phyloP scores from a whole-genome alignment of 2,888 invertebrate species.

The Apodemia mormo region DNA sequence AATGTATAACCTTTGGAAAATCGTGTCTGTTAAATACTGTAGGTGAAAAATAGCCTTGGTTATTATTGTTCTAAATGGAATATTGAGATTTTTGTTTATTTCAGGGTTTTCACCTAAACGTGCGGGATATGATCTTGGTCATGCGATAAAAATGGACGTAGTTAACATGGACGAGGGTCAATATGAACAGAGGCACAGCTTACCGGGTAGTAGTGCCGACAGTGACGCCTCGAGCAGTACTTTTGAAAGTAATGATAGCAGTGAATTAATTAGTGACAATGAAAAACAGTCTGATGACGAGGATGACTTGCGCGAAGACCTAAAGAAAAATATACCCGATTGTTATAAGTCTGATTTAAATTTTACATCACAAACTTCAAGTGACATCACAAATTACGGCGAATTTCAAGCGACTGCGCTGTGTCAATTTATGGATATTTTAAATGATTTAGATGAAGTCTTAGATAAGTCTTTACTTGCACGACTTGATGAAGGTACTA shows the following conservation, averaged over 20 bases:
- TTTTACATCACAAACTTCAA: conserved; percentile 66
- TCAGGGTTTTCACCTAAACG: conserved; percentile 65
- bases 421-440: conserved; percentile 78
- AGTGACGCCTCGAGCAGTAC: conserved; percentile 64
- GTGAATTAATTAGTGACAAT: conserved; percentile 54
- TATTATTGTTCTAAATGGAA: conserved; percentile 30
- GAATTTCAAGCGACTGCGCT: conserved; percentile 75
- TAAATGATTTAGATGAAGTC: conserved; percentile 82
- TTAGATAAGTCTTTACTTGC: conserved; percentile 78
- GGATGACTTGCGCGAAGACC: conserved; percentile 67
- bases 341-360: conserved; percentile 74
- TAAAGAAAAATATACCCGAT: conserved; percentile 72
- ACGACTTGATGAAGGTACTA: conserved; percentile 65
- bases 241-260: conserved; percentile 60
- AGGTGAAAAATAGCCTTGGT: conserved; percentile 38
- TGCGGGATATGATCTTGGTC: conserved; percentile 70
- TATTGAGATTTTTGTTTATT: conserved; percentile 47
- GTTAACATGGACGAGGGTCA: conserved; percentile 66
- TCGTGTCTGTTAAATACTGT: conserved; percentile 61
- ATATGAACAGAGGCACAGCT: conserved; percentile 63
- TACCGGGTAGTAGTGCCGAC: conserved; percentile 62
- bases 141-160: conserved; percentile 76
- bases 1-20: conserved; percentile 70
- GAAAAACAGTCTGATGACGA: conserved; percentile 67
- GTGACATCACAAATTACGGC: conserved; percentile 70